phyloP scores from a whole-genome alignment of 2,113 vertebrate genomes.

The Platycercus adscitus region DNA sequence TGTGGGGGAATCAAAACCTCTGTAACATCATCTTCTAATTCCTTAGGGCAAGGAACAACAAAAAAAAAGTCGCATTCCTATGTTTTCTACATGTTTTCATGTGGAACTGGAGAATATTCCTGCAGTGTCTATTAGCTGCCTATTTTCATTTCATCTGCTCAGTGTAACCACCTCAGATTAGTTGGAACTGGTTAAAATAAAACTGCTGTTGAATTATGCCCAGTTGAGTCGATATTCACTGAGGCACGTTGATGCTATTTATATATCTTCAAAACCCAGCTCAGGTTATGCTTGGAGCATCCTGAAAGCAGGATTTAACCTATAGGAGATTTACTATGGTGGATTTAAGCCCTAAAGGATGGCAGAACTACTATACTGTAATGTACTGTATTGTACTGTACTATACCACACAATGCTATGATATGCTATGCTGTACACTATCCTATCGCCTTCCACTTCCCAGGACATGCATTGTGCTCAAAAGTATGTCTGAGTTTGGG shows the following conservation, averaged over 20 bases:
- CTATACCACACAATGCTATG: accelerated
- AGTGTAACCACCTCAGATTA: background rate
- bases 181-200: background rate
- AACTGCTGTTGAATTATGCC: background rate
- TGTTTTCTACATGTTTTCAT: slow-evolving; percentile 38
- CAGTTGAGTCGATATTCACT: background rate
- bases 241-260: background rate
- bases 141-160: background rate
- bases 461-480: background rate
- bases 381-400: too few species aligned
- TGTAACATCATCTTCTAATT: slow-evolving; percentile 48
- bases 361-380: background rate
- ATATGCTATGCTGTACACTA: accelerated
- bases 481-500: background rate
- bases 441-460: background rate
- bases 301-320: background rate
- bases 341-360: background rate
- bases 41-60: background rate
- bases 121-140: slow-evolving; percentile 22
- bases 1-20: accelerated
- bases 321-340: background rate
- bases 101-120: slow-evolving; percentile 28
- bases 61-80: background rate
- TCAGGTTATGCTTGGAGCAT: background rate
- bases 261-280: background rate